Evolutionary conservation across 1,140 invertebrate genomes (phyloP), one percentile per base, ranked within the genome.

Genomic region (Eulimnadia texana): DNA sequence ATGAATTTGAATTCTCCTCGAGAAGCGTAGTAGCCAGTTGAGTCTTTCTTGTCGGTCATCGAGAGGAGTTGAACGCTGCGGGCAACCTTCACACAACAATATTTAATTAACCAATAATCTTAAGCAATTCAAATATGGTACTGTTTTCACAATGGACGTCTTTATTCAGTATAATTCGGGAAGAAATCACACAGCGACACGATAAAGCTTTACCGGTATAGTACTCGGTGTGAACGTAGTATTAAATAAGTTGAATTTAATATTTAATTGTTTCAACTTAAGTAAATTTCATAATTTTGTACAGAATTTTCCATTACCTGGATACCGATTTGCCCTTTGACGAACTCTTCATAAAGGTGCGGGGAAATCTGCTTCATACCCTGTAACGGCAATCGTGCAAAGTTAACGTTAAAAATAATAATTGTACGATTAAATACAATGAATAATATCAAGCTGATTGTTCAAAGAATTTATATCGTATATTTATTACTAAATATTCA

Each of bases 1-100:
- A 42, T 20, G 29, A 61, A 61, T 28, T 54, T 19, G 42, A 61
- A 61, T 54, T 61, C 60, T n/a, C 60, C 60, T 61, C 53, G 52
- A 33, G 24, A 1, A 9, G 13, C 53, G 20, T 55, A 61, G 13
- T 61, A 61, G 2, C 60, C 60, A 10, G 13, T 10, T 54, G 51
- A 16, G 28, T 61, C 60, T 33, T 61, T 61, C 25, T 28, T 50
- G 33, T 61, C 60, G 19, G 19, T 61, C 60, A 61, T 61, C n/a
- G 50, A 53, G 19, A 61, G 51, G 3, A 61, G n/a, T 28, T 61
- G 51, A 28, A 61, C 55, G 13, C 55, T 42, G 24, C 42, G 27
- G 33, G 50, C 33, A 22, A 61, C 58, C 19, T 51, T n/a, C n/a
- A n/a, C n/a, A n/a, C n/a, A n/a, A n/a, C n/a, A n/a, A n/a, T n/a